Conservation (phyloP, 2,797 vertebrate genomes). For the Mastacembelus armatus region DNA sequence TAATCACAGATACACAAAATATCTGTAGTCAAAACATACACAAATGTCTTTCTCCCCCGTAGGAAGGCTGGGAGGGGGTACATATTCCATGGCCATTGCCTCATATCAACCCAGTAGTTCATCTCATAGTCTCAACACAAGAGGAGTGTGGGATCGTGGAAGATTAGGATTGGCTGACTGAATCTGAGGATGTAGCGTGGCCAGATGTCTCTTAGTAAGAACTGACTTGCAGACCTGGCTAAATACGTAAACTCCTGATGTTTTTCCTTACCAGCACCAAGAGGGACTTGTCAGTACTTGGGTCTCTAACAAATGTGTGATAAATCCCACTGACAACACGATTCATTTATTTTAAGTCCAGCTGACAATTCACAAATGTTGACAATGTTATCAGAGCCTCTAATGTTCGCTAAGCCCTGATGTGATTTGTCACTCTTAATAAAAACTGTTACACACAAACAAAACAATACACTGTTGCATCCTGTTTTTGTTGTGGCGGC, state of each 20-base stretch:
- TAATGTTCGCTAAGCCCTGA: slow-evolving; percentile 5
- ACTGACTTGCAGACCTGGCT: slow-evolving; percentile 44
- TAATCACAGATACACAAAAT: not conserved
- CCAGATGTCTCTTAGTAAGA: slow-evolving; percentile 78
- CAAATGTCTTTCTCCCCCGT: not conserved
- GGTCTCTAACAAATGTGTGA: slow-evolving; percentile 49
- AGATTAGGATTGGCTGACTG: slow-evolving; percentile 69
- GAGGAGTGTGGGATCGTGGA: slow-evolving; percentile 51
- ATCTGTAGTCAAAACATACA: no score
- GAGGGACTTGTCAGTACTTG: slow-evolving; percentile 42
- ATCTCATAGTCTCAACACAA: slow-evolving; percentile 49
- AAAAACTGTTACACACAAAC: slow-evolving; percentile 29
- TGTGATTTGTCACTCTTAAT: slow-evolving; percentile 6
- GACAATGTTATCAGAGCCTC: not conserved
- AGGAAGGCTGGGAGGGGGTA: no score
- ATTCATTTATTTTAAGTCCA: slow-evolving; percentile 43
- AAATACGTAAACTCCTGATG: slow-evolving; percentile 44
- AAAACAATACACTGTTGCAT: slow-evolving; percentile 31
- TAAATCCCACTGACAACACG: slow-evolving; percentile 36
- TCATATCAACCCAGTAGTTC: not conserved
- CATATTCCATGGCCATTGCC: not conserved
- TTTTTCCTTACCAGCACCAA: slow-evolving; percentile 35
- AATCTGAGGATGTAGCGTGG: slow-evolving; percentile 37
- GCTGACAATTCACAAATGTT: slow-evolving; percentile 22
- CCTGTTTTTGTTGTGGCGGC: slow-evolving; percentile 51